Evolutionary conservation across 1,140 invertebrate genomes (phyloP).

Genomic region (Macrocentrus cingulum): DNA sequence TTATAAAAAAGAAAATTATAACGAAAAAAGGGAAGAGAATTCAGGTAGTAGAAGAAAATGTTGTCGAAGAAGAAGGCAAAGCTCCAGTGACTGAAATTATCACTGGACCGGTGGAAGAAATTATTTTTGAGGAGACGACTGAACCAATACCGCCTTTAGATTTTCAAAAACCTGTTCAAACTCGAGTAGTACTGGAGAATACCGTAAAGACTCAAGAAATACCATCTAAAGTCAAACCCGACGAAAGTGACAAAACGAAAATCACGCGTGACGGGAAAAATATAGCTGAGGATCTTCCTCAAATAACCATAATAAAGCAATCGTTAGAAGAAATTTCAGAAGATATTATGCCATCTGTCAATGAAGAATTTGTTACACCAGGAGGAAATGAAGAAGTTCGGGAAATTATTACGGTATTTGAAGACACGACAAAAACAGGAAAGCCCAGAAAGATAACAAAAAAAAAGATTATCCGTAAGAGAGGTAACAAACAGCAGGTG

Average conservation of each 20-base stretch:
- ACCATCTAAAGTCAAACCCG: conserved; percentile 27
- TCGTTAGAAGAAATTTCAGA: conserved; percentile 27
- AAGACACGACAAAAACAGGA: not conserved
- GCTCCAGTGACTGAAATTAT: conserved; percentile 22
- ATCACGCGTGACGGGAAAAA: conserved; percentile 19
- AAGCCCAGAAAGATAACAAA: not conserved
- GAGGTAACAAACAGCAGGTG: conserved; percentile 52
- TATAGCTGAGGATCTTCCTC: conserved; percentile 17
- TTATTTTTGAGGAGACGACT: conserved; percentile 33
- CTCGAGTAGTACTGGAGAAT: not conserved
- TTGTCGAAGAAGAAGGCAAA: conserved; percentile 41
- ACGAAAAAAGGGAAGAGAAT: conserved; percentile 39
- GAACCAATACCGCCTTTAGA: not conserved
- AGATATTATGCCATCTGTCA: conserved; percentile 38
- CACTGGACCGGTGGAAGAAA: conserved; percentile 44
- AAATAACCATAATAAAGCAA: not conserved
- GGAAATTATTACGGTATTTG: conserved; percentile 23
- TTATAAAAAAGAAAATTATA: conserved; percentile 39
- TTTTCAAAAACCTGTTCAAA: conserved; percentile 1
- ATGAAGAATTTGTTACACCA: conserved; percentile 28
- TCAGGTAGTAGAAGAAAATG: conserved; percentile 39
- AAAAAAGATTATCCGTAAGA: not conserved
- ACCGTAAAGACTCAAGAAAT: conserved; percentile 1
- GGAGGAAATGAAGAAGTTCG: conserved; percentile 14
- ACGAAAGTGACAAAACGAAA: conserved; percentile 7